These are phyloP conservation scores for Caenorhabditis sp. DNA, from an alignment of 2,888 invertebrate species.

Conservation along the genomic window DNA sequence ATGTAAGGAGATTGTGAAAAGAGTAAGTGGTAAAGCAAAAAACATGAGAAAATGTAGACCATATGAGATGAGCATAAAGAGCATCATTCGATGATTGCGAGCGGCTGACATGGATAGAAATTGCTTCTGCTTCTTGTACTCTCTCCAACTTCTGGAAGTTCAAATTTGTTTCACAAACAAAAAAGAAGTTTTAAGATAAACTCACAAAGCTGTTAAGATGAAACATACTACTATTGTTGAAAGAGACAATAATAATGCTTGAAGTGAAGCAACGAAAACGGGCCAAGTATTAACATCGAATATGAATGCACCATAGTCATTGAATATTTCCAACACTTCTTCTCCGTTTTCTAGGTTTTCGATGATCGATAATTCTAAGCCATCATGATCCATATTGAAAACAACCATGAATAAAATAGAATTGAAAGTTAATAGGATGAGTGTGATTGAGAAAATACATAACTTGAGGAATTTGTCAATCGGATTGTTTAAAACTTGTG, in stretches of 20 bases:
- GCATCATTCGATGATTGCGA: conserved; percentile 36
- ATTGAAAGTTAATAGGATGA: conserved; percentile 13
- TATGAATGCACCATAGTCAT: conserved; percentile 19
- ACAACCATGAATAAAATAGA: conserved; percentile 10
- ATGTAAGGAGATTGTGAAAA: conserved; percentile 18
- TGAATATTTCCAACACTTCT: conserved; percentile 9
- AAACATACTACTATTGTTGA: conserved; percentile 16
- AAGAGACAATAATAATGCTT: conserved; percentile 13
- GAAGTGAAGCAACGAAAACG: conserved; percentile 10
- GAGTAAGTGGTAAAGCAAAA: conserved; percentile 20
- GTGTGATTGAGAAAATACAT: conserved; percentile 8
- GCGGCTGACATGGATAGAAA: conserved; percentile 1
- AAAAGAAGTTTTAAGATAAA: not conserved
- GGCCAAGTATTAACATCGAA: conserved; percentile 23
- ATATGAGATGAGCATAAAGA: conserved; percentile 29
- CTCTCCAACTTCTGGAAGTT: conserved; percentile 17
- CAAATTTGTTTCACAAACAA: not conserved
- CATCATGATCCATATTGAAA: conserved; percentile 5
- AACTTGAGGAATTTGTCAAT: conserved; percentile 23
- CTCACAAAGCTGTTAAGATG: conserved; percentile 19
- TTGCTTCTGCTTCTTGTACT: conserved; percentile 13
- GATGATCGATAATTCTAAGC: conserved; percentile 5
- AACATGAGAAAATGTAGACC: conserved; percentile 26
- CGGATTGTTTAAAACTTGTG: conserved; percentile 16
- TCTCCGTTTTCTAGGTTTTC: conserved; percentile 5